Percentiles rank a stretch among this genome's conserved stretches.
These are phyloP conservation scores for Salvelinus sp. DNA, from an alignment of 2,113 vertebrate species.

Conservation along the genomic window DNA sequence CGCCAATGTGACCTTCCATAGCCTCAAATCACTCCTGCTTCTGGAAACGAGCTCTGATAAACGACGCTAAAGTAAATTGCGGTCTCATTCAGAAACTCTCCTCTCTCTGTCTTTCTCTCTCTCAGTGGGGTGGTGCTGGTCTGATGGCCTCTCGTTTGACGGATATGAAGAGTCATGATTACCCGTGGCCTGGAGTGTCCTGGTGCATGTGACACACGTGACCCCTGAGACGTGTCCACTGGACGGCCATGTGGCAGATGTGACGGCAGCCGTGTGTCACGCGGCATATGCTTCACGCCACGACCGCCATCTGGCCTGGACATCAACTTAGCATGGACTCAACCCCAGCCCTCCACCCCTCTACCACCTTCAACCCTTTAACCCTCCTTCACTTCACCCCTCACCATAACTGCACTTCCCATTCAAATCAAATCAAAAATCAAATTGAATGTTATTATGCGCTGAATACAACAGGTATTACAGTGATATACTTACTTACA, in stretches of 20 bases:
- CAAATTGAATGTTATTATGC: too few relatives aligned
- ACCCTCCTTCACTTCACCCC: neutral
- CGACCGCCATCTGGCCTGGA: conserved; percentile 44
- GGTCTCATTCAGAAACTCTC: neutral
- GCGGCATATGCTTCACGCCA: conserved; percentile 42
- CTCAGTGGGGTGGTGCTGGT: neutral
- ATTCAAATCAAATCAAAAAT: neutral
- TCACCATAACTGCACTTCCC: neutral
- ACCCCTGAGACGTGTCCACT: conserved; percentile 28
- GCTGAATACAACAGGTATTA: too few relatives aligned
- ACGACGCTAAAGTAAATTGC: conserved; percentile 3
- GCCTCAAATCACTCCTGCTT: conserved; percentile 53
- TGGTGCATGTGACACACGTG: conserved; percentile 25
- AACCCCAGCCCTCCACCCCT: neutral
- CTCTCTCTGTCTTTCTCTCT: neutral
- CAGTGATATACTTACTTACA: too few relatives aligned
- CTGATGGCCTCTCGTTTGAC: conserved; percentile 4
- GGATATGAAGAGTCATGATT: conserved; percentile 36
- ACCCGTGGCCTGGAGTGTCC: conserved; percentile 21
- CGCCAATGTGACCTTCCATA: conserved; percentile 66
- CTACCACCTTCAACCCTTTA: conserved; percentile 6
- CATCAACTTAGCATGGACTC: neutral
- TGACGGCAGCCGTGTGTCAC: conserved; percentile 24
- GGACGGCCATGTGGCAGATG: conserved; percentile 32
- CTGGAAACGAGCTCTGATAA: conserved; percentile 39